phyloP scores from a whole-genome alignment of 2,888 invertebrate genomes.

The Cheilosia urbana region DNA sequence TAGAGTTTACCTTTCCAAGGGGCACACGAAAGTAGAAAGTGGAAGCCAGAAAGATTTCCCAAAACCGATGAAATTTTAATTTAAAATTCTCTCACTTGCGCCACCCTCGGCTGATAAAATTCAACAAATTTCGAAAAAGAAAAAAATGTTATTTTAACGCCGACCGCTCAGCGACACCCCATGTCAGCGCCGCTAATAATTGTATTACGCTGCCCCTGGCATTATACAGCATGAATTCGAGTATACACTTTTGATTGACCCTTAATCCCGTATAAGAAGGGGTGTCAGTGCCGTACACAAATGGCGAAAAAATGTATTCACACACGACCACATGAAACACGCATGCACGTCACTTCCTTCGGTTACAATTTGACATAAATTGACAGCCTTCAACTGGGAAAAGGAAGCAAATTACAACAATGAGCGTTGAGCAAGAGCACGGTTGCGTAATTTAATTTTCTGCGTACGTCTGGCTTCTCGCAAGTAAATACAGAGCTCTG shows the following conservation, averaged over 20 bases:
- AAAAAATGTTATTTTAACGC: slow-evolving; percentile 25
- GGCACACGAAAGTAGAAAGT: slow-evolving; percentile 3
- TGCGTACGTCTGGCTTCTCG: slow-evolving; percentile 30
- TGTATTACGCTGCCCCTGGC: slow-evolving; percentile 41
- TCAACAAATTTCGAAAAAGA: slow-evolving; percentile 9
- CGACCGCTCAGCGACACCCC: background rate
- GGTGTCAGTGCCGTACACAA: slow-evolving; percentile 37
- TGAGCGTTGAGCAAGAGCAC: slow-evolving; percentile 15
- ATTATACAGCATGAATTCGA: slow-evolving; percentile 37
- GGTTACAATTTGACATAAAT: slow-evolving; percentile 72
- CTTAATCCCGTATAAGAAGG: slow-evolving; percentile 50
- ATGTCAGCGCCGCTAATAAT: slow-evolving; percentile 35
- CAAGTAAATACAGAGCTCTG: slow-evolving; percentile 20
- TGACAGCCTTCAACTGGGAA: slow-evolving; percentile 66
- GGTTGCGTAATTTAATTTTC: slow-evolving; percentile 69
- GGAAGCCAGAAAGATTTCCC: slow-evolving; percentile 45
- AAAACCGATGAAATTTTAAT: slow-evolving; percentile 71
- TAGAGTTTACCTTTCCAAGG: slow-evolving; percentile 52
- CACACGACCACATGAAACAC: slow-evolving; percentile 60
- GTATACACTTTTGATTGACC: slow-evolving; percentile 63
- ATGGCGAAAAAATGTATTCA: slow-evolving; percentile 55
- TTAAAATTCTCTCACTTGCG: slow-evolving; percentile 55
- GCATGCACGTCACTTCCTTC: slow-evolving; percentile 53
- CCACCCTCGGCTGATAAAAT: slow-evolving; percentile 5
- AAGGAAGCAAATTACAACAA: slow-evolving; percentile 61